Percentiles rank a stretch among this genome's conserved stretches.
Evolutionary conservation across 2,888 invertebrate species (phyloP).

Genomic region (Sesia apiformis): DNA sequence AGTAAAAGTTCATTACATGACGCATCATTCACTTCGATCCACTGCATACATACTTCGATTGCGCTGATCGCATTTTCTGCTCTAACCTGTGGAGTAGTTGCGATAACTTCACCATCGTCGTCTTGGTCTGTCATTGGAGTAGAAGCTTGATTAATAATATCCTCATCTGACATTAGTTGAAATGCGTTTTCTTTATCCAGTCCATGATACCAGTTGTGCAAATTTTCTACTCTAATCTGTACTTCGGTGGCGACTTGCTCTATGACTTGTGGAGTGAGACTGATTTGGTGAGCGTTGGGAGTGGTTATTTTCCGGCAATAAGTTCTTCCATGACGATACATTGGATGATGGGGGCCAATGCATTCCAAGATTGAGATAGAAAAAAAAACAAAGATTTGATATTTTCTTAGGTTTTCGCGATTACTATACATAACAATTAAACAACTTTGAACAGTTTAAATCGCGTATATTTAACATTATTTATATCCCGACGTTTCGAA

Average conservation of each 20-base stretch:
- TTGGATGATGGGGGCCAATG: conserved; percentile 20
- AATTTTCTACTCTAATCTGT: conserved; percentile 17
- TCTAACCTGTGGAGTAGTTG: conserved; percentile 16
- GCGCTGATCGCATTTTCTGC: conserved; percentile 13
- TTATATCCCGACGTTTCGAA: too few relatives aligned
- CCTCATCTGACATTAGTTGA: conserved; percentile 23
- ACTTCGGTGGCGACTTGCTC: conserved; percentile 20
- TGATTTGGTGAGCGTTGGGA: conserved; percentile 18
- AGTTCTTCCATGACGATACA: conserved; percentile 24
- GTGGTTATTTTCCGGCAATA: conserved; percentile 20
- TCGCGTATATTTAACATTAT: too few relatives aligned
- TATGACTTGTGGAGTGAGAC: conserved; percentile 22
- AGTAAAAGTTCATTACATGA: too few relatives aligned
- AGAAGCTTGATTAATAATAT: conserved; percentile 25
- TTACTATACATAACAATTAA: too few relatives aligned
- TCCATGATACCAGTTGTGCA: conserved; percentile 22
- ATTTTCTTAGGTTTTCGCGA: too few relatives aligned
- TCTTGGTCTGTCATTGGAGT: conserved; percentile 20
- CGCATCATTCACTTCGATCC: too few relatives aligned
- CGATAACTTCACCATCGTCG: conserved; percentile 22
- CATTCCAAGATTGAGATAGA: conserved; percentile 19
- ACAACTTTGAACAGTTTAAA: too few relatives aligned
- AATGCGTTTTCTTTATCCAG: conserved; percentile 22
- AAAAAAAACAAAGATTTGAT: too few relatives aligned
- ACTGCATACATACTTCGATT: conserved; percentile 25